phyloP scores from a whole-genome alignment of 1,140 invertebrate genomes.

The Lasioglossum baleicum region DNA sequence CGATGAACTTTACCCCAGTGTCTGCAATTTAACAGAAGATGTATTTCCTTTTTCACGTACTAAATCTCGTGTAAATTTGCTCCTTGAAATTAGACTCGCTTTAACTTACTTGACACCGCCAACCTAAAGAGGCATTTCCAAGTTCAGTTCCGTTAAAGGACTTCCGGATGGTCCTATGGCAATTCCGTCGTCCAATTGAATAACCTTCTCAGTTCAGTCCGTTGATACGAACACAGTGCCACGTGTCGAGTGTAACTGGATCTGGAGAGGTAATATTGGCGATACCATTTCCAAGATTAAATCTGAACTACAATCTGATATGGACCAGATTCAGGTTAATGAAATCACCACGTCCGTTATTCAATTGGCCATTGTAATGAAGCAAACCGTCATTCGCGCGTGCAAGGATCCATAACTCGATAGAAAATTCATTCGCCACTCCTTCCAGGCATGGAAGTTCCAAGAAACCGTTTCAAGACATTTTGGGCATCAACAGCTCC shows the following conservation, averaged over 20 bases:
- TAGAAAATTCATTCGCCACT: conserved; percentile 88
- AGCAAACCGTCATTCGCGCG: conserved; percentile 89
- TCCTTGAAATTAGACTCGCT: no score
- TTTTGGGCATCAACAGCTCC: conserved; percentile 85
- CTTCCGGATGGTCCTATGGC: conserved; percentile 86
- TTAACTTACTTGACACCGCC: no score
- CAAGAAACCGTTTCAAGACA: conserved; percentile 88
- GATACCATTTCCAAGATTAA: conserved; percentile 92
- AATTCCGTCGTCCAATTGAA: conserved; percentile 88
- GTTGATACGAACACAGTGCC: conserved; percentile 90
- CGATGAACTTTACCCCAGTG: conserved; percentile 86
- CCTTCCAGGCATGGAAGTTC: conserved; percentile 88
- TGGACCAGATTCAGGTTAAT: no score
- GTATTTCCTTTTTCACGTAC: no score
- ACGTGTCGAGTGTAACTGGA: conserved; percentile 84
- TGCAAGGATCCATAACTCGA: no score
- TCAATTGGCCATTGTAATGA: conserved; percentile 91
- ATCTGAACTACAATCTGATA: conserved; percentile 90
- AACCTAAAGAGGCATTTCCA: conserved; percentile 89
- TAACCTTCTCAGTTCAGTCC: conserved; percentile 86
- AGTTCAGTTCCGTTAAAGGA: conserved; percentile 89
- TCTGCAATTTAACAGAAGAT: no score
- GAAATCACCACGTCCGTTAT: conserved; percentile 90
- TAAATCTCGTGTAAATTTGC: no score
- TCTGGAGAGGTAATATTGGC: conserved; percentile 88